Evolutionary conservation across 2,113 vertebrate genomes (phyloP).

Genomic region (Enhydra lutris): DNA sequence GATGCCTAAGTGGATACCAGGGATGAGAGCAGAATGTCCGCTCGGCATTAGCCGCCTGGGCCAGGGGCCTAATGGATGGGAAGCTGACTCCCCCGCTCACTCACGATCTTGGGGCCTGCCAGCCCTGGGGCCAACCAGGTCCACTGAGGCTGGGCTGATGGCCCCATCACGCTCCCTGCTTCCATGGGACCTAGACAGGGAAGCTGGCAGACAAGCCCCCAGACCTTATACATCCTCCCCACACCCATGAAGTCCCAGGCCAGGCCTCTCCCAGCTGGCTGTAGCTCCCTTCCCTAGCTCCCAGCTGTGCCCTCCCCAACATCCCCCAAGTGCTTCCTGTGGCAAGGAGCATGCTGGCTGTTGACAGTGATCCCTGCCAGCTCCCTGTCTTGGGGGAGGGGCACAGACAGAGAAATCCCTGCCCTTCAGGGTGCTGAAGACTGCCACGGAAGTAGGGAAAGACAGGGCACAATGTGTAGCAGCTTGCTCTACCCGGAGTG

Average conservation of each 20-base stretch:
- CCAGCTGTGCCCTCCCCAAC: neutral
- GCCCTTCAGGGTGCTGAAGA: neutral
- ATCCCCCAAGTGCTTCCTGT: neutral
- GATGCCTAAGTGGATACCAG: conserved; percentile 77
- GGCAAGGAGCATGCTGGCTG: neutral
- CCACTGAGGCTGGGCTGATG: neutral
- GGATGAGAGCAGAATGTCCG: conserved; percentile 49
- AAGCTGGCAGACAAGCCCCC: neutral
- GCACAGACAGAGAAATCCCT: neutral
- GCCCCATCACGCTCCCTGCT: neutral
- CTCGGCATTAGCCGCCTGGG: conserved; percentile 59
- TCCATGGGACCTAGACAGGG: neutral
- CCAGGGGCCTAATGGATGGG: conserved; percentile 71
- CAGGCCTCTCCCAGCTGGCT: neutral
- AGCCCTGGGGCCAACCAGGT: neutral
- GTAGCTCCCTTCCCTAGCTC: neutral
- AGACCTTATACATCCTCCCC: neutral
- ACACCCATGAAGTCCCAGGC: neutral
- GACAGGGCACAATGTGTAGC: neutral
- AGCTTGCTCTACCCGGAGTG: neutral
- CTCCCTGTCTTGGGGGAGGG: neutral
- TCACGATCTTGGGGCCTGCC: neutral
- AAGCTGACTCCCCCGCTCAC: neutral
- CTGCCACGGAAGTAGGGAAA: neutral
- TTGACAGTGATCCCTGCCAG: neutral